phyloP scores from a whole-genome alignment of 2,797 vertebrate species.

The Falco cherrug region DNA sequence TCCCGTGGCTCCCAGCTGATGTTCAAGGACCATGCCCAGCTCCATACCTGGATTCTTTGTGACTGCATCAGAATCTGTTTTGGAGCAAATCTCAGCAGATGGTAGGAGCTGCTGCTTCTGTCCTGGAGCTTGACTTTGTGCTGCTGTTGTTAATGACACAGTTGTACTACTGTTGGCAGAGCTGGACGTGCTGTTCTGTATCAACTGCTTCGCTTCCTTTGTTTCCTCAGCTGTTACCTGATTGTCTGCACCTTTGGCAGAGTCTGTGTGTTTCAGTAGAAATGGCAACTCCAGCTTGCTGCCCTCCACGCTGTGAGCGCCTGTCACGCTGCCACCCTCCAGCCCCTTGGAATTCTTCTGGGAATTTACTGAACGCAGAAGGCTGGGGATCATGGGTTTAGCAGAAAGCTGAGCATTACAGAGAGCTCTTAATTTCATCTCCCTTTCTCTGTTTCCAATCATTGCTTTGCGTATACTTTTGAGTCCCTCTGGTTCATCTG shows the following conservation, averaged over 20 bases:
- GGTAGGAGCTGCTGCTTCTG: constrained; percentile 57
- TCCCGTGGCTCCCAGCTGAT: neutral
- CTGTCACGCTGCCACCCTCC: neutral
- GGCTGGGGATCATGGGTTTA: neutral
- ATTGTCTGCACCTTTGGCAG: neutral
- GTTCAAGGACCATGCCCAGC: neutral
- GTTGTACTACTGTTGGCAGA: neutral
- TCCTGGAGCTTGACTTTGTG: neutral
- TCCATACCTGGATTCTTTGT: constrained; percentile 52
- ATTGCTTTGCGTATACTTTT: constrained; percentile 11
- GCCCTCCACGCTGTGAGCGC: constrained; percentile 39
- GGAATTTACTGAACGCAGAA: constrained; percentile 5
- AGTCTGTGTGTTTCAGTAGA: neutral
- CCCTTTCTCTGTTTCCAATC: constrained; percentile 11
- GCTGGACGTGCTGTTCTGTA: constrained; percentile 21
- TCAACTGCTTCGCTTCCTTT: constrained; percentile 33
- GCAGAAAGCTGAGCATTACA: constrained; percentile 47
- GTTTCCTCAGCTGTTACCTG: constrained; percentile 16
- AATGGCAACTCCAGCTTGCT: constrained; percentile 48
- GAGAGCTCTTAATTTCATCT: constrained; percentile 51
- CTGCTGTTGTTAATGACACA: neutral
- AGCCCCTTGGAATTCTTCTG: neutral
- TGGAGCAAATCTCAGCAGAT: constrained; percentile 59
- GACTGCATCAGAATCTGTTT: neutral
- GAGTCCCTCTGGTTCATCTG: constrained; percentile 32